Evolutionary conservation across 2,113 vertebrate genomes (phyloP).

Genomic region (Rhipidura dahli): DNA sequence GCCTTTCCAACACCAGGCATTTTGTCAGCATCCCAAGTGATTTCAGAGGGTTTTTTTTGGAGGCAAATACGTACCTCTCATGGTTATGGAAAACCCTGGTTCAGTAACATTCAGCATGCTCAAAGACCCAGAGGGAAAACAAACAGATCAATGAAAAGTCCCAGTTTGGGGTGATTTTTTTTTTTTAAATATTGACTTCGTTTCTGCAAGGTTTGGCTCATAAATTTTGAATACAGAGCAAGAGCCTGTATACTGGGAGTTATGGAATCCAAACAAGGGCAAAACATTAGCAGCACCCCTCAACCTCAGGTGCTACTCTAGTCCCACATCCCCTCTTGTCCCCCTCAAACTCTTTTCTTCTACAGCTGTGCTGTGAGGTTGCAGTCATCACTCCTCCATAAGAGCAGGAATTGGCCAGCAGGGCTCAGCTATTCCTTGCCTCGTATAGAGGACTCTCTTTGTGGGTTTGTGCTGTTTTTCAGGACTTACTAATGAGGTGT

Average conservation of each 20-base stretch:
- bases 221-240: background rate
- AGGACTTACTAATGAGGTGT: background rate
- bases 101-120: background rate
- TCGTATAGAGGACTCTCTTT: fast-evolving
- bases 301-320: background rate
- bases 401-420: background rate
- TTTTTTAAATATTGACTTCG: background rate
- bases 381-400: fast-evolving
- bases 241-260: background rate
- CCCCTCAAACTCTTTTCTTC: background rate
- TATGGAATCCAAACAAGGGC: background rate
- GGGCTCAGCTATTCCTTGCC: background rate
- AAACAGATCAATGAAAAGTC: background rate
- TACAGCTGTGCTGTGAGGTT: background rate
- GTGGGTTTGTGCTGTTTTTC: background rate
- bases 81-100: background rate
- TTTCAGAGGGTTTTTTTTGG: background rate
- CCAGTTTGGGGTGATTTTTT: background rate
- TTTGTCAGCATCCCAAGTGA: background rate
- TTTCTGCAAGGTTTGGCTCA: background rate
- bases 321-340: background rate
- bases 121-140: background rate
- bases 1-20: background rate
- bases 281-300: background rate
- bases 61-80: background rate